Evolutionary conservation across 2,888 invertebrate species (phyloP).

Genomic region (Diarsia mendica): DNA sequence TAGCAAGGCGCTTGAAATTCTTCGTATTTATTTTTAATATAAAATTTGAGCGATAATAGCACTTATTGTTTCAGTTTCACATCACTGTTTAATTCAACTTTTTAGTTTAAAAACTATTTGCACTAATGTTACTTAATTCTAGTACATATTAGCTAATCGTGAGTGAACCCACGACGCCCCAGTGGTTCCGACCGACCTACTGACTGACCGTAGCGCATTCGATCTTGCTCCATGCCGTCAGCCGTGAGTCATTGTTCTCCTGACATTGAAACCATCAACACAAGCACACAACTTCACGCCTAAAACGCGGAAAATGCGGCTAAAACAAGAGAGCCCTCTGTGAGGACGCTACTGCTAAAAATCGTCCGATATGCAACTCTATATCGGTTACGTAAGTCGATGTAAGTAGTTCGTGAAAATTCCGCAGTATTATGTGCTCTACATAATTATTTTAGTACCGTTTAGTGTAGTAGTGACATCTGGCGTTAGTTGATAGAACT

Average conservation of each 20-base stretch:
- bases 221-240: conserved; percentile 65
- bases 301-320: conserved; percentile 48
- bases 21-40: conserved; percentile 47
- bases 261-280: conserved; percentile 67
- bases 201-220: conserved; percentile 74
- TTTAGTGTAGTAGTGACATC: conserved; percentile 65
- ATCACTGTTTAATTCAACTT: conserved; percentile 76
- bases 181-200: conserved; percentile 74
- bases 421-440: conserved; percentile 40
- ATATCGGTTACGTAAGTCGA: conserved; percentile 49
- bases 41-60: conserved; percentile 60
- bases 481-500: conserved; percentile 48
- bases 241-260: conserved; percentile 73
- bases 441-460: conserved; percentile 40
- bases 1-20: conserved; percentile 70
- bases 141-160: conserved; percentile 72
- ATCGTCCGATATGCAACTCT: conserved; percentile 53
- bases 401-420: conserved; percentile 56
- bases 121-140: conserved; percentile 71
- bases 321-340: conserved; percentile 36
- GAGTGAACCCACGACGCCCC: conserved; percentile 59
- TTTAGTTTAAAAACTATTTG: conserved; percentile 66
- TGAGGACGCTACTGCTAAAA: conserved; percentile 42
- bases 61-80: conserved; percentile 71
- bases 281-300: conserved; percentile 70